Evolutionary conservation across 1,140 invertebrate species (phyloP).

Genomic region (Drepana arcuata): DNA sequence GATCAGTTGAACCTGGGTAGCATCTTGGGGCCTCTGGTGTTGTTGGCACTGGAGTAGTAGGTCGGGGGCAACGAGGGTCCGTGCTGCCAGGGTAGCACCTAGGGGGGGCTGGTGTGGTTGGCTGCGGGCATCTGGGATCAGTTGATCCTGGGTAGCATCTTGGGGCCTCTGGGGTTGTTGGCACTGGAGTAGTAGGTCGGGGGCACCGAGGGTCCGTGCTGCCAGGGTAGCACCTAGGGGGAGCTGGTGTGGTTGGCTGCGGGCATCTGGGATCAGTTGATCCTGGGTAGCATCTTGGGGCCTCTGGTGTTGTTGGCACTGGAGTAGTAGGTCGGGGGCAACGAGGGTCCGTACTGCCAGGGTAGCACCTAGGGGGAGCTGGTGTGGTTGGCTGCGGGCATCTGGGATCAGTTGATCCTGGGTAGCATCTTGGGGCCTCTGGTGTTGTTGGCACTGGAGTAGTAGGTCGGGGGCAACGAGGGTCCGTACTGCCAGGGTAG

Average conservation of each 20-base stretch:
- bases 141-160: conserved; percentile 42
- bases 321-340: conserved; percentile 42
- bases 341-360: conserved; percentile 50
- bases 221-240: conserved; percentile 35
- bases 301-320: conserved; percentile 22
- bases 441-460: conserved; percentile 28
- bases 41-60: conserved; percentile 24
- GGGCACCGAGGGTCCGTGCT: conserved; percentile 54
- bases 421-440: conserved; percentile 29
- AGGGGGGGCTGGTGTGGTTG: conserved; percentile 13
- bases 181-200: conserved; percentile 30
- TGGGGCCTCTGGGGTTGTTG: conserved; percentile 17
- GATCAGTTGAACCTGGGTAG: conserved; percentile 48
- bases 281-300: conserved; percentile 40
- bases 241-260: conserved; percentile 27
- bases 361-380: conserved; percentile 22
- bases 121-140: conserved; percentile 27
- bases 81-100: conserved; percentile 23
- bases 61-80: conserved; percentile 52
- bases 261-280: conserved; percentile 50
- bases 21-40: conserved; percentile 22
- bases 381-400: conserved; percentile 32
- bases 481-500: conserved; percentile 45
- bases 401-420: conserved; percentile 30
- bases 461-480: conserved; percentile 49